These are phyloP conservation scores for Pimephales promelas DNA, from an alignment of 2,113 vertebrate species.

Conservation along the genomic window DNA sequence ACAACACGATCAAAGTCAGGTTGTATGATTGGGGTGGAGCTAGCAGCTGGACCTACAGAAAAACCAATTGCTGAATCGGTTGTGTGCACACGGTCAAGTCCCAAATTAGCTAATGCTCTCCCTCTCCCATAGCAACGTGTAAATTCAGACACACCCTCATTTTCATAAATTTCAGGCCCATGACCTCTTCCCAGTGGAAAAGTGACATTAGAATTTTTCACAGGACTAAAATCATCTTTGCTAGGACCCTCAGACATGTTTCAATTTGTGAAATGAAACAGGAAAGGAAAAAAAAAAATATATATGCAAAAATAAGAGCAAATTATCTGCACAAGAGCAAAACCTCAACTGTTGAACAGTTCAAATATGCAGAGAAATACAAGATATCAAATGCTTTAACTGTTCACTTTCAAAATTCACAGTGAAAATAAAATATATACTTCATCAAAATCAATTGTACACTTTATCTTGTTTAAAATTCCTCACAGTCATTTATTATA, in stretches of 20 bases:
- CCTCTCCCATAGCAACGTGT: background rate
- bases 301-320: too few relatives aligned
- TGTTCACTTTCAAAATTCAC: too few relatives aligned
- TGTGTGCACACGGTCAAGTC: too few relatives aligned
- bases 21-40: background rate
- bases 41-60: conserved; percentile 1
- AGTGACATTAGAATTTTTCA: background rate
- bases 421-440: too few relatives aligned
- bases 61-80: background rate
- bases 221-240: background rate
- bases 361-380: too few relatives aligned
- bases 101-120: background rate
- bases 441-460: too few relatives aligned
- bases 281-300: too few relatives aligned
- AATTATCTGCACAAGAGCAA: too few relatives aligned
- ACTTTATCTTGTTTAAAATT: too few relatives aligned
- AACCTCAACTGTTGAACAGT: too few relatives aligned
- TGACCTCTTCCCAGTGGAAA: background rate
- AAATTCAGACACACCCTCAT: background rate
- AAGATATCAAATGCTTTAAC: too few relatives aligned
- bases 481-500: too few relatives aligned
- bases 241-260: background rate
- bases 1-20: background rate
- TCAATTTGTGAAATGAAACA: background rate
- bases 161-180: background rate